Percentiles rank a stretch among this genome's conserved stretches.
Evolutionary conservation across 2,888 invertebrate species (phyloP).

Genomic region (Spilarctia lutea): DNA sequence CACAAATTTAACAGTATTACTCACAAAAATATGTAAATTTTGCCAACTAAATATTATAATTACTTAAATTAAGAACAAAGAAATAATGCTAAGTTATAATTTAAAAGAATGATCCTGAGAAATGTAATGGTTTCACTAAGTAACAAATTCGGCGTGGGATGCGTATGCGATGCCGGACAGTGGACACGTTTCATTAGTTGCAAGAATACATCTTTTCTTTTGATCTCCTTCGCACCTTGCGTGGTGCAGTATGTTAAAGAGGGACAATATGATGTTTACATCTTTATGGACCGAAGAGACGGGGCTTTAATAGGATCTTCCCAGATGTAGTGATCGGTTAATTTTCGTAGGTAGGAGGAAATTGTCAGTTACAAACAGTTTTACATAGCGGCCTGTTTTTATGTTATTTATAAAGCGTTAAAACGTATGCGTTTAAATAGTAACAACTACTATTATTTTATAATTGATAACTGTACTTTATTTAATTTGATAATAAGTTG

Average conservation of each 20-base stretch:
- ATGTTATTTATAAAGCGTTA: constrained; percentile 69
- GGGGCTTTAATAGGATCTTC: constrained; percentile 81
- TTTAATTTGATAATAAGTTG: constrained; percentile 32
- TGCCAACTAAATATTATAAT: constrained; percentile 45
- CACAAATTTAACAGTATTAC: constrained; percentile 62
- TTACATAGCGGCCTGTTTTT: constrained; percentile 75
- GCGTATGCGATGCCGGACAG: constrained; percentile 78
- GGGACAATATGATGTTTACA: constrained; percentile 73
- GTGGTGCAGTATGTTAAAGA: constrained; percentile 50
- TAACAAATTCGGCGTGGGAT: constrained; percentile 68
- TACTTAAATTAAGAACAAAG: constrained; percentile 31
- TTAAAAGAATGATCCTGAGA: constrained; percentile 21
- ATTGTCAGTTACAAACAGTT: constrained; percentile 65
- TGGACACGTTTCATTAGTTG: constrained; percentile 83
- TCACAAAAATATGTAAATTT: constrained; percentile 65
- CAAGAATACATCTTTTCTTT: constrained; percentile 72
- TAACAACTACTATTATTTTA: constrained; percentile 38
- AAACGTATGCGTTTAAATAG: constrained; percentile 53
- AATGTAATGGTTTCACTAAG: constrained; percentile 25
- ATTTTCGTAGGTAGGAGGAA: constrained; percentile 83
- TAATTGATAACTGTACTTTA: constrained; percentile 44
- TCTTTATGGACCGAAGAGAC: constrained; percentile 80
- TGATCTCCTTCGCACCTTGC: constrained; percentile 66
- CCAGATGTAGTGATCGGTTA: constrained; percentile 72
- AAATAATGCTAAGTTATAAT: constrained; percentile 30